A percentile compares a stretch with the other conserved stretches of the same genome.
These are phyloP conservation scores for Chrysogorgia sp. DNA, from an alignment of 92 coral and sea anemone genomes.

Conservation along the genomic window DNA sequence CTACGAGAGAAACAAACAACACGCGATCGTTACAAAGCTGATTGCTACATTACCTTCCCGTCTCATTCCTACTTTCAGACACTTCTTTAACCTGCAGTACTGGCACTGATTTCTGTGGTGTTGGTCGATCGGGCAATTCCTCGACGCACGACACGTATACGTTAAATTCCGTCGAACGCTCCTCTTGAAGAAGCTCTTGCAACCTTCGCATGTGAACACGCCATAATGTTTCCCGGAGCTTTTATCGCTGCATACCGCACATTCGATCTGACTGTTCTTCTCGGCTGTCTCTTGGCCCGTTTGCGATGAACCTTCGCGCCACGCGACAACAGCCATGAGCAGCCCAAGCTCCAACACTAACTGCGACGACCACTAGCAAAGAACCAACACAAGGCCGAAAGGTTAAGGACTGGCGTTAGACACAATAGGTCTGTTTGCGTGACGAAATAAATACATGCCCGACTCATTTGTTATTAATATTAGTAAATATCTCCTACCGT, in stretches of 20 bases:
- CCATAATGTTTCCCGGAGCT: slow-evolving; percentile 98
- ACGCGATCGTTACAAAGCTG: neutral
- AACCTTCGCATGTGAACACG: slow-evolving; percentile 96
- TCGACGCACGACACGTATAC: slow-evolving; percentile 86
- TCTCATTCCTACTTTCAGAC: slow-evolving; percentile 96
- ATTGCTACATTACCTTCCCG: slow-evolving; percentile 78
- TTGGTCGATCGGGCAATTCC: slow-evolving; percentile 89
- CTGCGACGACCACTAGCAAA: slow-evolving; percentile 14
- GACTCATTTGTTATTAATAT: slow-evolving; percentile 46
- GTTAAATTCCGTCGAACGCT: slow-evolving; percentile 87
- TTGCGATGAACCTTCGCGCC: slow-evolving; percentile 46
- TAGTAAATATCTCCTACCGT: slow-evolving; percentile 5
- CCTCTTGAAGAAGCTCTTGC: slow-evolving; percentile 94
- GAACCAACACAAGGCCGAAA: slow-evolving; percentile 32
- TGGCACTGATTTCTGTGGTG: slow-evolving; percentile 99
- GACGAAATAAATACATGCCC: slow-evolving; percentile 44
- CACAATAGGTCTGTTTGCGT: slow-evolving; percentile 53
- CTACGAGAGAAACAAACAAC: neutral
- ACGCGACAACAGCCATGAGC: slow-evolving; percentile 50
- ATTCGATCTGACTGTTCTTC: slow-evolving; percentile 60
- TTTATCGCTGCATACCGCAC: slow-evolving; percentile 95
- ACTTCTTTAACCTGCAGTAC: slow-evolving; percentile 88
- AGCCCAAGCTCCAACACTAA: slow-evolving; percentile 24
- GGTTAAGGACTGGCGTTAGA: slow-evolving; percentile 45
- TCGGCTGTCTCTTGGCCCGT: slow-evolving; percentile 28